These are phyloP conservation scores for Lepus americanus DNA, from an alignment of 2,113 vertebrate genomes.

Conservation along the genomic window DNA sequence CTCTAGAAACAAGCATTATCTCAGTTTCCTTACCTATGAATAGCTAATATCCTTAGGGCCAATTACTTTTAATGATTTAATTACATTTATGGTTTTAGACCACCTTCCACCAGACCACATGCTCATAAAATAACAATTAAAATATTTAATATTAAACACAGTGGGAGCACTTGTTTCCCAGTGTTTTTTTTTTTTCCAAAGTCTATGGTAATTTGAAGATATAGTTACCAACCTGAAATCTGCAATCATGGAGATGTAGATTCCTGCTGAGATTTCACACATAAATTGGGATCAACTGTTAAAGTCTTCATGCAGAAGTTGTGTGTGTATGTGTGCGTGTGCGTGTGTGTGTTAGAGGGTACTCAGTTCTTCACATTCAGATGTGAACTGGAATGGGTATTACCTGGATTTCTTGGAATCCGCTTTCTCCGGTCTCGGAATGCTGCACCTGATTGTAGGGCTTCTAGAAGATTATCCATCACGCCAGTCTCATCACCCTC, in stretches of 20 bases:
- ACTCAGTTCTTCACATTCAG: slow-evolving; percentile 16
- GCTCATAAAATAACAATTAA: slow-evolving; percentile 59
- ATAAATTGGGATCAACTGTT: neutral
- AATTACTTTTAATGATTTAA: slow-evolving; percentile 58
- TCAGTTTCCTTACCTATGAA: slow-evolving; percentile 7
- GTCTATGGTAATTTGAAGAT: neutral
- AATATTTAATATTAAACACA: slow-evolving; percentile 66
- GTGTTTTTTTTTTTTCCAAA: slow-evolving; percentile 1
- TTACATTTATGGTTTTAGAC: slow-evolving; percentile 56
- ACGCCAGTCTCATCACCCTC: slow-evolving; percentile 98
- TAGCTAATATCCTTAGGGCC: neutral
- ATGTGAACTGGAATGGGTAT: slow-evolving; percentile 19
- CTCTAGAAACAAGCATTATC: neutral
- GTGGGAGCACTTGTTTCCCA: neutral
- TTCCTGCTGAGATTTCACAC: slow-evolving; percentile 22
- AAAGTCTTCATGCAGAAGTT: neutral
- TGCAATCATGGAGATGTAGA: neutral
- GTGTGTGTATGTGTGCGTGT: neutral
- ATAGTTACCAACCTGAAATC: slow-evolving; percentile 47
- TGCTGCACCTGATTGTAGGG: slow-evolving; percentile 97
- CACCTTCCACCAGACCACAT: neutral
- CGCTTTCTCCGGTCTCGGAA: slow-evolving; percentile 98
- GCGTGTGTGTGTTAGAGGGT: neutral
- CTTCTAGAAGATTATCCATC: slow-evolving; percentile 99
- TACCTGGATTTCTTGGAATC: slow-evolving; percentile 91